Evolutionary conservation across 2,888 invertebrate species (phyloP), one percentile per base, ranked within the genome.

Genomic region (Odiellus spinosus): DNA sequence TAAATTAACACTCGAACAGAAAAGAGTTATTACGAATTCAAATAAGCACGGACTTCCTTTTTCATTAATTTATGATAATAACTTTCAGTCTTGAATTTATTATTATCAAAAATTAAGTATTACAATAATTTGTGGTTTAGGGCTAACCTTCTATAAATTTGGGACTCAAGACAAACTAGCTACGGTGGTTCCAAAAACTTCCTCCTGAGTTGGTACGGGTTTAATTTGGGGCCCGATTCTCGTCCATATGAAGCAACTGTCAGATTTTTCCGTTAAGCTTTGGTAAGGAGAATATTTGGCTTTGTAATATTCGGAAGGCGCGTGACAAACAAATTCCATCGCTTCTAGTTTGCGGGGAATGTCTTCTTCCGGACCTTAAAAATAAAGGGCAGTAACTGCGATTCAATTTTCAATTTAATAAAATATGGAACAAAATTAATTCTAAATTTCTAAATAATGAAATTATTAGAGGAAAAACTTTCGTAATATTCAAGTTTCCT

Each of bases 301-400:
- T 35, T 48, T 46, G 65, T 80, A 87, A 67, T 90, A 90, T 64
- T 88, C 87, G 0, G 86, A 85, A 0, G 90, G 90, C 0, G 88
- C 86, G 60, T 87, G 88, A 80, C 88, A 87, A 15, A 90, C 77
- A 68, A 90, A 91, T 61, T 86, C 81, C 78, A 91, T 79, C 56
- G 76, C 83, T 26, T 83, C 82, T 45, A 91, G 69, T 63, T 80
- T 82, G 5, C 90, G 73, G 0, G 88, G 82, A 2, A 85, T 69
- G 55, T 90, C 88, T 68, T 91, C 91, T 61, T 88, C 88, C 1
- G 87, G 87, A 2, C 90, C 84, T 80, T 62, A 36, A 64, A n/a
- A n/a, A n/a, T n/a, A n/a, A n/a, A n/a, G n/a, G n/a, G n/a, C n/a
- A n/a, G n/a, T n/a, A n/a, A n/a, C n/a, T 35, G 35, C n/a, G 14